Evolutionary conservation across 2,888 invertebrate genomes (phyloP), one percentile per base, ranked within the genome.

Genomic region (Agapetus fuscipes): DNA sequence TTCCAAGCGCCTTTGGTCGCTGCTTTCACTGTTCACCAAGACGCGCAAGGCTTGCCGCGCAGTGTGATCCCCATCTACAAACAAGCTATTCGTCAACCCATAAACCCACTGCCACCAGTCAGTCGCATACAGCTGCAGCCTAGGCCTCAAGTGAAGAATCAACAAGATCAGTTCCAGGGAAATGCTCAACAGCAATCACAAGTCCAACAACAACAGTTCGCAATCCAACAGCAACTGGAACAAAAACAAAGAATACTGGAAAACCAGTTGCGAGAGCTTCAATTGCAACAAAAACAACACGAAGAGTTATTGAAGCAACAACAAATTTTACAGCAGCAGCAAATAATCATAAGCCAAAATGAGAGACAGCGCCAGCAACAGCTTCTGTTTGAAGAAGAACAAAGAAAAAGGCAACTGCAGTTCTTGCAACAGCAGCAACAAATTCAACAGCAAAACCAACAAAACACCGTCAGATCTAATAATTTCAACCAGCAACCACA

Each of bases 11-110:
- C 88, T 0, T 56, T 88, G 41, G 82, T 88, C 0, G 84, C 86
- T 2, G 88, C 88, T 0, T 88, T 88, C 53, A 88, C 88, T 0
- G 83, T 88, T 0, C 85, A 88, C 48, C 81, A 88, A 59, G 87
- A 88, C 54, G 80, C 79, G 48, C 71, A 72, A 17, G 88, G 88
- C 1, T 56, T 78, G n/a, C 84, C 88, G 0, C 81, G 83, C 51
- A 82, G 80, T 57, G 83, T 87, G 1, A 78, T 84, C 34, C 83
- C 87, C 0, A 72, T 85, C 51, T 77, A 72, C 53, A 76, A 76
- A 53, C 67, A 70, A 47, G 51, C 53, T 13, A 57, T 54, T 12
- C 55, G 61, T 20, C 54, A 54, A 36, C 46, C 36, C 29, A 48
- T 43, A 41, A 48, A 37, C 32, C 48, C 48, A 17, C 27, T 40